Evolutionary conservation across 2,888 invertebrate genomes (phyloP).

Genomic region (Hofmannophila pseudospretella): DNA sequence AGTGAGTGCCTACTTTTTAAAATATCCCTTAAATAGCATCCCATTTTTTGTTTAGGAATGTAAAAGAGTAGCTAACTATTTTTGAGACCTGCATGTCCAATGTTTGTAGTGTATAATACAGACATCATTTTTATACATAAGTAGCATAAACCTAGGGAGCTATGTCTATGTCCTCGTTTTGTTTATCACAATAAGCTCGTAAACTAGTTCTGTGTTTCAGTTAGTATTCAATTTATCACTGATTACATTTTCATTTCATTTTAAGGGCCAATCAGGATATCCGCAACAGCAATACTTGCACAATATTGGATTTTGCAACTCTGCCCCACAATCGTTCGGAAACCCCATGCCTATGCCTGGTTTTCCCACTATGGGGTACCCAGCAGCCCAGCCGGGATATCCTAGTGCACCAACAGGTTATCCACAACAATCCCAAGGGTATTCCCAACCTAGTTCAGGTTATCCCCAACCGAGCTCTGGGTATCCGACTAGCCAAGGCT

Average conservation of each 20-base stretch:
- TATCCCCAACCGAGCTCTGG: conserved; percentile 21
- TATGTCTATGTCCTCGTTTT: conserved; percentile 51
- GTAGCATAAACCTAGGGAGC: too few relatives aligned
- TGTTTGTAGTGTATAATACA: too few relatives aligned
- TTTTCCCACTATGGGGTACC: conserved; percentile 60
- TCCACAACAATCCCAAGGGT: conserved; percentile 41
- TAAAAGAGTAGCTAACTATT: too few relatives aligned
- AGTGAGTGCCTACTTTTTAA: conserved; percentile 31
- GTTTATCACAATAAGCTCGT: conserved; percentile 54
- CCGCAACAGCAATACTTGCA: conserved; percentile 68
- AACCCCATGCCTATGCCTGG: conserved; percentile 70
- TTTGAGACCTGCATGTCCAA: too few relatives aligned
- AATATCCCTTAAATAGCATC: too few relatives aligned
- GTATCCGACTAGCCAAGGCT: conserved; percentile 26
- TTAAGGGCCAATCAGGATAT: conserved; percentile 76
- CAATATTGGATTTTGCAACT: conserved; percentile 69
- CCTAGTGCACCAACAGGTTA: conserved; percentile 41
- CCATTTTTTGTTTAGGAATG: too few relatives aligned
- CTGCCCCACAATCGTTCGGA: conserved; percentile 70
- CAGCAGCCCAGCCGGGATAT: conserved; percentile 51
- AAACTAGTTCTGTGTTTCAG: neutral
- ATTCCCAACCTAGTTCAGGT: conserved; percentile 24
- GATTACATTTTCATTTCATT: conserved; percentile 37
- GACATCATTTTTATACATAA: too few relatives aligned
- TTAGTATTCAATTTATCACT: neutral